These are phyloP conservation scores for Propsilocerus akamusi DNA, from an alignment of 1,140 invertebrate genomes.

Conservation along the genomic window DNA sequence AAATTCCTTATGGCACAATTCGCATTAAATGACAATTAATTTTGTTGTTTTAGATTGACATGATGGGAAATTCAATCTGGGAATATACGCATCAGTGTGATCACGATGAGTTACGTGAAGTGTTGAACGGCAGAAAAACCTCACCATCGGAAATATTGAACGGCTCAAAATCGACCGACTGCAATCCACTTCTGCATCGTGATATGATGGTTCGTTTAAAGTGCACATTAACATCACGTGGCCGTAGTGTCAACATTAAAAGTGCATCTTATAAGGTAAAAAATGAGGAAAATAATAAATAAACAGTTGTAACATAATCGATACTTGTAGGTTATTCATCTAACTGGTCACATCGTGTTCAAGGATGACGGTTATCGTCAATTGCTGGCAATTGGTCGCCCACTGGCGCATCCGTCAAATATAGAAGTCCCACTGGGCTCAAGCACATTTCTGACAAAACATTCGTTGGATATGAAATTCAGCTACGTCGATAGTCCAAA, in stretches of 20 bases:
- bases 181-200: conserved; percentile 22
- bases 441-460: conserved; percentile 79
- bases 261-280: conserved; percentile 82
- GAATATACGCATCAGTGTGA: conserved; percentile 91
- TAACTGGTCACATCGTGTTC: conserved; percentile 54
- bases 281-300: background rate
- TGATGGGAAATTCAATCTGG: conserved; percentile 84
- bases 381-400: conserved; percentile 62
- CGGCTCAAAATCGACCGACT: background rate
- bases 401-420: conserved; percentile 82
- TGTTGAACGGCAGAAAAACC: conserved; percentile 28
- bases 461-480: conserved; percentile 86
- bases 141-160: background rate
- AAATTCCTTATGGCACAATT: background rate
- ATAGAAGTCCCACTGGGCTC: conserved; percentile 76
- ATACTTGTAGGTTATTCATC: conserved; percentile 62
- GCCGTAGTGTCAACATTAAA: conserved; percentile 78
- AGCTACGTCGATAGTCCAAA: conserved; percentile 75
- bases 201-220: conserved; percentile 72
- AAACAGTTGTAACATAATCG: conserved; percentile 1
- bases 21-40: background rate
- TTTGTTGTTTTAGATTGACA: conserved; percentile 55
- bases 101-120: conserved; percentile 76
- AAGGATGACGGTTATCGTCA: conserved; percentile 22
- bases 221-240: conserved; percentile 78